Conservation (phyloP, 1,140 invertebrate species). For the Fopius arisanus region DNA sequence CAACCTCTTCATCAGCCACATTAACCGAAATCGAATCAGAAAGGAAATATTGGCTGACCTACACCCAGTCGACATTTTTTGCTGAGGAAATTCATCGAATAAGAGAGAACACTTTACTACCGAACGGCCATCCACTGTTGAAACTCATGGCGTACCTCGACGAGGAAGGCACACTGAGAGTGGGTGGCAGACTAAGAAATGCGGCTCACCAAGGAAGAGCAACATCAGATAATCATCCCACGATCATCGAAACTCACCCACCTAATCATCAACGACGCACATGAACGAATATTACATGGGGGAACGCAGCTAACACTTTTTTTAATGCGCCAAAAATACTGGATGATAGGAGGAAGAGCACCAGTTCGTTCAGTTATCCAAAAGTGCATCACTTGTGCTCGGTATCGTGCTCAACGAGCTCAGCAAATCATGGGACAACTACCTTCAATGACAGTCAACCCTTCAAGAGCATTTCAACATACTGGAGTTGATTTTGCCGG, state of each 20-base stretch:
- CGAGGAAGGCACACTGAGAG: not conserved
- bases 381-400: constrained; percentile 35
- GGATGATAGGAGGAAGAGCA: not conserved
- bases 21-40: not conserved
- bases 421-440: constrained; percentile 46
- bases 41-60: not conserved
- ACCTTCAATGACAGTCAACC: constrained; percentile 38
- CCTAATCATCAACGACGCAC: constrained; percentile 42
- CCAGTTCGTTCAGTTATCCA: constrained; percentile 13
- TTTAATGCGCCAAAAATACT: constrained; percentile 18
- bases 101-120: not conserved
- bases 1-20: not conserved
- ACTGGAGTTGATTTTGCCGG: not conserved
- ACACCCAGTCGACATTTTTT: not conserved
- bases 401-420: not conserved
- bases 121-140: not conserved
- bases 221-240: constrained; percentile 42
- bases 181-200: not conserved
- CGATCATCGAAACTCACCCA: constrained; percentile 23
- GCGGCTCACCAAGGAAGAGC: not conserved
- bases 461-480: constrained; percentile 39
- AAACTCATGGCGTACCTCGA: not conserved
- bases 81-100: not conserved
- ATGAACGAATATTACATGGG: constrained; percentile 42
- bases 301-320: constrained; percentile 44